Evolutionary conservation across 2,888 invertebrate species (phyloP), one percentile per base, ranked within the genome.

Genomic region (Hirtodrosophila histrioides): DNA sequence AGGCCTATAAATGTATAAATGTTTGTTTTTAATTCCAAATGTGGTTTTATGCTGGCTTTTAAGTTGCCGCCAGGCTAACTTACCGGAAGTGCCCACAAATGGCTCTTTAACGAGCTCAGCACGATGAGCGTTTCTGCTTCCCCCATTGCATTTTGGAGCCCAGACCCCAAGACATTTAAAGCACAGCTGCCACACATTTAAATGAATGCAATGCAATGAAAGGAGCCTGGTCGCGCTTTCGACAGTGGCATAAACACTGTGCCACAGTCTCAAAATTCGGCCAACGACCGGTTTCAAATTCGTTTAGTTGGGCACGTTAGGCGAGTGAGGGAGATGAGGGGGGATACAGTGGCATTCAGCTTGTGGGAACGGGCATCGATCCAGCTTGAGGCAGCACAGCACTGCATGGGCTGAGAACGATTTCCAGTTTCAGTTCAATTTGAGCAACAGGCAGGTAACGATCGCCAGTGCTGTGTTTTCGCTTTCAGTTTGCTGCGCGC

Each of bases 351-450:
- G 23, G 69, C 62, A 55, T 64, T 46, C 70, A 70, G 75, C 70
- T 54, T 87, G 84, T 87, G 85, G 81, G 85, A 17, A 17, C 17
- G 17, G 17, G 17, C 17, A 17, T 17, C 17, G 17, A 63, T 68
- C 56, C 61, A 78, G 79, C 81, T 74, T 68, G 43, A 44, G 54
- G 61, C 67, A 51, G 43, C 43, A 29, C 37, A 58, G 31, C 53
- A 44, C 36, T 36, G 46, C 11, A 17, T 17, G 17, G 17, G 17
- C 63, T 66, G 48, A 51, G 71, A 60, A 71, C 78, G 40, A 78
- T 71, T 89, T 89, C 88, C 88, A 89, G 90, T 86, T 88, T 89
- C 76, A 89, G 89, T 89, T 88, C 68, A 80, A 84, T 75, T 80
- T 71, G 69, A 82, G 86, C 79, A 83, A 80, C 82, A 65, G 84